phyloP scores from a whole-genome alignment of 2,113 vertebrate species.

The Halcyon malimbica region DNA sequence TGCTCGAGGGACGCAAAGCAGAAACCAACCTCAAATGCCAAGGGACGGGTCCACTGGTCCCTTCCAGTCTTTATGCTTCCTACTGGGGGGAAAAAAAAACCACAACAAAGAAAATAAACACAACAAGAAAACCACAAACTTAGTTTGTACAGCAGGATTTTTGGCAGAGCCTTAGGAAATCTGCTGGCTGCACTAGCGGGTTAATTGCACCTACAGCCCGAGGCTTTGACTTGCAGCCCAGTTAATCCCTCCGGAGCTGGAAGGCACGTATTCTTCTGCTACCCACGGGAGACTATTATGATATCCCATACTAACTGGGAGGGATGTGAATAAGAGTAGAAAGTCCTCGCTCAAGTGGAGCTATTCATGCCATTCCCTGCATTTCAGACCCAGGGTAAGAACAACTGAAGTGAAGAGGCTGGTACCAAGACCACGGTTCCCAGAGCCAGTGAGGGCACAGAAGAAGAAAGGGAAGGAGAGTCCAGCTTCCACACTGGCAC shows the following conservation, averaged over 20 bases:
- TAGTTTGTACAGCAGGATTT: conserved; percentile 9
- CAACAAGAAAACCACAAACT: background rate
- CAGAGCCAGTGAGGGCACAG: conserved; percentile 71
- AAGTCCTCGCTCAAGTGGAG: background rate
- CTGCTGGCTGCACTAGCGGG: background rate
- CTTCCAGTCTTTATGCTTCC: background rate
- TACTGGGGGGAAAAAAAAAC: background rate
- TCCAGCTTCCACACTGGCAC: background rate
- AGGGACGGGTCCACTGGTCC: background rate
- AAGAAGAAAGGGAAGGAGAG: background rate
- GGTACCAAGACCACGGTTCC: background rate
- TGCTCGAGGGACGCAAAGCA: background rate
- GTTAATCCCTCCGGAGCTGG: background rate
- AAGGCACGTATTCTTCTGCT: background rate
- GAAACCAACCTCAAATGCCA: background rate
- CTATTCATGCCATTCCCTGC: background rate
- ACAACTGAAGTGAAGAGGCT: background rate
- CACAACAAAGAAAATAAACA: no score
- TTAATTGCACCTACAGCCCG: conserved; percentile 50
- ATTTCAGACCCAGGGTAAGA: background rate
- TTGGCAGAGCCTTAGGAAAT: conserved; percentile 25
- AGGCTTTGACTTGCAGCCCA: background rate
- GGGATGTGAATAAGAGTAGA: background rate
- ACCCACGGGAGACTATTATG: background rate
- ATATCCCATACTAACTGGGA: background rate